phyloP scores from a whole-genome alignment of 37 sponge, comb jelly and placozoan genomes.

The Spongilla lacustris region DNA sequence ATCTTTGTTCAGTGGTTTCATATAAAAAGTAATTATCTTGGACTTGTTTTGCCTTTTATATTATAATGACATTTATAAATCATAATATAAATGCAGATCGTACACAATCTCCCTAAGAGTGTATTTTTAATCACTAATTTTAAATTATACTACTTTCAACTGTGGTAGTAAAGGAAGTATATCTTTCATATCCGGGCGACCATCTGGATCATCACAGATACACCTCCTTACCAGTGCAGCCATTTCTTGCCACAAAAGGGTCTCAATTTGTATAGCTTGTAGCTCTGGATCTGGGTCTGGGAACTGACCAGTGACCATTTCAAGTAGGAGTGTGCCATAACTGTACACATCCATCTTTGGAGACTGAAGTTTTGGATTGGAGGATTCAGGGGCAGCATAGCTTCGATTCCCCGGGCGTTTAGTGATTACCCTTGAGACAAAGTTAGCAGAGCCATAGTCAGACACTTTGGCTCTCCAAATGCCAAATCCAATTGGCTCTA shows the following conservation, averaged over 20 bases:
- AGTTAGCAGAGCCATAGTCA: constrained; percentile 75
- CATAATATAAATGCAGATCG: too few relatives aligned
- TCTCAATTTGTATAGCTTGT: too few relatives aligned
- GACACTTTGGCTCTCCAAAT: constrained; percentile 51
- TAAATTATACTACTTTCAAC: too few relatives aligned
- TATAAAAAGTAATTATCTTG: too few relatives aligned
- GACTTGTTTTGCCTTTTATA: too few relatives aligned
- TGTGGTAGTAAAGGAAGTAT: not conserved
- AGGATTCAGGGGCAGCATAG: constrained; percentile 68
- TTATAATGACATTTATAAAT: too few relatives aligned
- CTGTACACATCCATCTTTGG: constrained; percentile 73
- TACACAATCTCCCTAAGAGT: too few relatives aligned
- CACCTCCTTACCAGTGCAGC: not conserved
- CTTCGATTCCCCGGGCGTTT: constrained; percentile 29
- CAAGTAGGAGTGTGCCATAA: constrained; percentile 58
- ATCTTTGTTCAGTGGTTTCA: too few relatives aligned
- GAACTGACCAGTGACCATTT: constrained; percentile 32
- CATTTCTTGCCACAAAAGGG: not conserved
- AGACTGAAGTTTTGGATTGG: constrained; percentile 7
- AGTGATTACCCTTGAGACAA: constrained; percentile 9
- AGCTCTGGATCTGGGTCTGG: constrained; percentile 27
- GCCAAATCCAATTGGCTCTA: not conserved
- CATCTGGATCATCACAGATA: not conserved
- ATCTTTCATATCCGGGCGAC: not conserved
- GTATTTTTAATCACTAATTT: too few relatives aligned